Evolutionary conservation across 2,797 vertebrate genomes (phyloP).

Genomic region (Lophotriccus pileatus): DNA sequence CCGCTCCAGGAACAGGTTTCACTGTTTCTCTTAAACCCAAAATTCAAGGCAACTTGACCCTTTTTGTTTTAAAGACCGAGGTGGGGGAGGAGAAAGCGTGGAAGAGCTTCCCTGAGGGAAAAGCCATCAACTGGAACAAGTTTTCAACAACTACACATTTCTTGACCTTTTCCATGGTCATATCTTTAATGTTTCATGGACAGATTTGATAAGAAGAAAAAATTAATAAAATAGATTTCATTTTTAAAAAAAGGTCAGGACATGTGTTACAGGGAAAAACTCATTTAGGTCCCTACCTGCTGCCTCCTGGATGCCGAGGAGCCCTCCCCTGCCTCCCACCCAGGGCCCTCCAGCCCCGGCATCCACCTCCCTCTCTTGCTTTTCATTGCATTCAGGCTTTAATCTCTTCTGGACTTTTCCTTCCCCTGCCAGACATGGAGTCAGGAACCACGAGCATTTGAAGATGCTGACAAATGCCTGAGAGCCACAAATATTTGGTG

Average conservation of each 20-base stretch:
- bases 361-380: neutral
- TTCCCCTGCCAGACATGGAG: neutral
- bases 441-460: neutral
- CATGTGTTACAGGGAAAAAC: slow-evolving; percentile 72
- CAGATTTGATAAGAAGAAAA: slow-evolving; percentile 75
- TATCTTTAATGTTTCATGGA: slow-evolving; percentile 55
- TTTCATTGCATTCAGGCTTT: neutral
- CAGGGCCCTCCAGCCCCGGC: neutral
- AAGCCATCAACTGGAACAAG: slow-evolving; percentile 72
- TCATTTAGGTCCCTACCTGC: slow-evolving; percentile 60
- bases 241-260: slow-evolving; percentile 84
- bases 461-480: neutral
- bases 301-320: neutral
- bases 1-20: neutral
- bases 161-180: slow-evolving; percentile 85
- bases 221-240: slow-evolving; percentile 82
- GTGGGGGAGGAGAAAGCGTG: neutral
- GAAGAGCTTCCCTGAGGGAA: slow-evolving; percentile 62
- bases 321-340: neutral
- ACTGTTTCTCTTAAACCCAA: neutral
- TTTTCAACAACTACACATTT: slow-evolving; percentile 71
- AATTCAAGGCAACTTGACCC: neutral
- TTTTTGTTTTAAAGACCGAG: slow-evolving; percentile 16
- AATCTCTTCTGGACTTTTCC: neutral
- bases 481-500: neutral